Base-by-base conservation (phyloP, 2,113 vertebrate species). In the Pelobates fuscus region DNA sequence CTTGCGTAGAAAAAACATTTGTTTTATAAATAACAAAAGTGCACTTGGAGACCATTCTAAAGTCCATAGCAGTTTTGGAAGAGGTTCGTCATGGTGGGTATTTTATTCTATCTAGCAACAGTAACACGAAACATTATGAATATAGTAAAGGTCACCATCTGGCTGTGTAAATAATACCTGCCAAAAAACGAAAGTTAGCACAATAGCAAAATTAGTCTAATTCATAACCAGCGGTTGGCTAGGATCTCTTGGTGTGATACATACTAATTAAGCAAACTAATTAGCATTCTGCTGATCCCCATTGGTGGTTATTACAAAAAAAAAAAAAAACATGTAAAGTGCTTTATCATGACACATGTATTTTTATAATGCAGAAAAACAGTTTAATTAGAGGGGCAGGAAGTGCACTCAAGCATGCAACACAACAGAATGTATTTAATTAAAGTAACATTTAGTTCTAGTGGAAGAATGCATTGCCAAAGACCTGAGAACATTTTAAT, bases 241-340 rank as follows among this genome's bases (percentile, higher is more conserved):
- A 27, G 63, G 67, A 70, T 18, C 27, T 77, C 55, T 43, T 68
- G 26, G 4, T 72, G 27, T 0, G 77, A 58, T 78, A 61, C 41
- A 72, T 7, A 29, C 77, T 78, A 85, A 80, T 82, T 84, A 84
- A 77, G 62, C 27, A 46, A 71, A 71, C 65, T 80, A 81, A 87
- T 86, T 84, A 79, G 67, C 20, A 71, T 81, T 78, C 78, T 52
- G 30, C 73, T 46, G 68, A 75, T 81, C 52, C 63, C 57, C 74
- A 76, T 4, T 80, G 80, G 68, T 81, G 78, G 81, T 79, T 78
- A 81, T 82, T 83, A 82, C 66, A 79, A 25, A 46, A 32, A 79
- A 81, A 81, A 60, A 52, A 18, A 3, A 25, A 32, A 32, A 10
- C 55, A 78, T 81, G n/a, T 70, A 73, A 81, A 78, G 66, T 54